phyloP scores from a whole-genome alignment of 1,140 invertebrate species.

The Drosophila willistoni region DNA sequence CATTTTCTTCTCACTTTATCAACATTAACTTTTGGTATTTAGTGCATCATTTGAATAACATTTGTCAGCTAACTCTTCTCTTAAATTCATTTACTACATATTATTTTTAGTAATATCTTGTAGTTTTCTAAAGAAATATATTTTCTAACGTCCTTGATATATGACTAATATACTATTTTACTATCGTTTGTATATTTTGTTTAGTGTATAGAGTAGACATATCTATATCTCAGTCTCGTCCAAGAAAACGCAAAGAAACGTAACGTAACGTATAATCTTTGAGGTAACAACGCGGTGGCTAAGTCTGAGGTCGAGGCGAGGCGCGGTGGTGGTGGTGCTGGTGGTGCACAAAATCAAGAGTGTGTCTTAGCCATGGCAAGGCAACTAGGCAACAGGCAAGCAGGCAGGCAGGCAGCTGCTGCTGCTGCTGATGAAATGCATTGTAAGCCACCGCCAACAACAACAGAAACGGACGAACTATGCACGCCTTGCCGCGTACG shows the following conservation, averaged over 20 bases:
- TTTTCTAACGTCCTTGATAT: no score
- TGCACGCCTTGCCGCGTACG: conserved; percentile 69
- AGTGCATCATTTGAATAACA: no score
- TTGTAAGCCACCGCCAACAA: conserved; percentile 63
- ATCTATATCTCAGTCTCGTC: conserved; percentile 57
- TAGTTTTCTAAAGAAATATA: no score
- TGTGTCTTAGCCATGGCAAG: conserved; percentile 66
- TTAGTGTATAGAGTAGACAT: conserved; percentile 51
- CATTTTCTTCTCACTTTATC: no score
- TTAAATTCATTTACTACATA: no score
- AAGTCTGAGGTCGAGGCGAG: neutral
- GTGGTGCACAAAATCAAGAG: conserved; percentile 71
- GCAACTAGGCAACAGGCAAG: conserved; percentile 39
- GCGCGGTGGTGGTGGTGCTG: conserved; percentile 4
- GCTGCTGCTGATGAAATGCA: conserved; percentile 73
- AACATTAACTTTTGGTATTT: no score
- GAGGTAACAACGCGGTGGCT: conserved; percentile 30
- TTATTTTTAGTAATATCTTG: no score
- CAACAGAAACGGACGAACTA: conserved; percentile 31
- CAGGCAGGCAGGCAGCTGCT: conserved; percentile 32
- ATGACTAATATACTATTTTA: no score
- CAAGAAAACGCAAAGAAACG: conserved; percentile 68
- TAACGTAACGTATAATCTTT: conserved; percentile 76
- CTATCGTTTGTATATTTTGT: neutral
- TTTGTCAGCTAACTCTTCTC: no score